Evolutionary conservation across 2,113 vertebrate genomes (phyloP).

Genomic region (Phaetusa simplex): DNA sequence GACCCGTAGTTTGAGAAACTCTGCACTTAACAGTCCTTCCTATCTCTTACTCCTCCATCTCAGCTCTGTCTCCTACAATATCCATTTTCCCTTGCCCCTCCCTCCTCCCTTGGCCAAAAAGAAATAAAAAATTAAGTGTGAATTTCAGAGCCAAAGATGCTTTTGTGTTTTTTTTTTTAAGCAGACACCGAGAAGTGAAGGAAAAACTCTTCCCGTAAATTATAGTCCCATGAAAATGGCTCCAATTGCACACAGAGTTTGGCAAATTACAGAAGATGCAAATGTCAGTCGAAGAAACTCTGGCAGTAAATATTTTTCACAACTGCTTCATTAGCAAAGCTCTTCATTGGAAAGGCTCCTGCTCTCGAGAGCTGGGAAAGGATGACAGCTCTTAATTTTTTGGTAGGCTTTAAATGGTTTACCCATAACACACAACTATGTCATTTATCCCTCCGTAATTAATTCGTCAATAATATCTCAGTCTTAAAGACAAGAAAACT

Average conservation of each 20-base stretch:
- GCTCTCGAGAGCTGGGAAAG: not conserved
- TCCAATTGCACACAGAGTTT: not conserved
- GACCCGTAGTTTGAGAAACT: constrained; percentile 39
- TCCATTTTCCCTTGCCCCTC: constrained; percentile 23
- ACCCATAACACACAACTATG: not conserved
- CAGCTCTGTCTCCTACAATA: constrained; percentile 23
- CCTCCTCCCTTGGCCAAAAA: constrained; percentile 14
- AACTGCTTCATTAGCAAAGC: not conserved
- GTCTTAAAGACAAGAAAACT: not conserved
- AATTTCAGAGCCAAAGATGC: constrained; percentile 37
- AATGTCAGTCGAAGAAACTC: not conserved
- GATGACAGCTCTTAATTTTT: not conserved
- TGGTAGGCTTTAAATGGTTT: not conserved
- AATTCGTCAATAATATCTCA: constrained; percentile 1
- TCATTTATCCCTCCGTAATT: constrained; percentile 13
- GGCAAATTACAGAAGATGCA: constrained; percentile 32
- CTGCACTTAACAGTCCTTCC: constrained; percentile 6
- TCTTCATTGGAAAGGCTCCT: constrained; percentile 2
- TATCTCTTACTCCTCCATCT: constrained; percentile 40
- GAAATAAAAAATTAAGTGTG: constrained; percentile 64
- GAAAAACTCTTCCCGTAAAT: not conserved
- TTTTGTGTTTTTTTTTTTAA: not conserved
- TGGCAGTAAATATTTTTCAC: constrained; percentile 51
- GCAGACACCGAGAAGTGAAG: not conserved
- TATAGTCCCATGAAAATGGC: not conserved